Evolutionary conservation across 2,113 vertebrate species (phyloP).

Genomic region (Dunckerocampus dactyliophorus): DNA sequence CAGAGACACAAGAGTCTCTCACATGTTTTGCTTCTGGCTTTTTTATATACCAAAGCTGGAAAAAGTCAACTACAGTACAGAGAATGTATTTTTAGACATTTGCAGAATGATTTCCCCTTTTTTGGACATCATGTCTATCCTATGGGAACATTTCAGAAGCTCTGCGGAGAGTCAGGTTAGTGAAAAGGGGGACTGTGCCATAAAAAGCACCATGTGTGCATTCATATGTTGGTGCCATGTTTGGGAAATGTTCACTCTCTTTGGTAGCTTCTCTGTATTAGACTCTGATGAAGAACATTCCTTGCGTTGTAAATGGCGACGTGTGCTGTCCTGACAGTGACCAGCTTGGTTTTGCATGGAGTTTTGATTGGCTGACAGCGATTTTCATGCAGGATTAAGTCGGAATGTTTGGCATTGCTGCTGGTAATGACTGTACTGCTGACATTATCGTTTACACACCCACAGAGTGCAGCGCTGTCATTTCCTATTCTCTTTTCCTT

Average conservation of each 20-base stretch:
- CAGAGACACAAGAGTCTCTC: background rate
- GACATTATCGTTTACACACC: constrained; percentile 34
- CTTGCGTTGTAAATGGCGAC: background rate
- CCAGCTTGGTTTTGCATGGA: constrained; percentile 20
- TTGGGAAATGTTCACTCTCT: background rate
- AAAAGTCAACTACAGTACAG: background rate
- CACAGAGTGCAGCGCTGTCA: constrained; percentile 49
- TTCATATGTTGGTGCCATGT: constrained; percentile 11
- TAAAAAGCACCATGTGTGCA: constrained; percentile 21
- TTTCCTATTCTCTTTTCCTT: constrained; percentile 47
- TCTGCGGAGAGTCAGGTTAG: background rate
- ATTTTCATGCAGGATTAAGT: constrained; percentile 50
- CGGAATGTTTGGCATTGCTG: constrained; percentile 53
- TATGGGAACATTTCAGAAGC: constrained; percentile 16
- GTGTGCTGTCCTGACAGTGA: background rate
- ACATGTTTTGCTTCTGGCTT: background rate
- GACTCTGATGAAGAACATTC: background rate
- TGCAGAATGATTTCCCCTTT: constrained; percentile 14
- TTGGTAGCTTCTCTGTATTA: background rate
- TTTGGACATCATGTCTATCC: constrained; percentile 9
- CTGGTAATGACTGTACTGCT: constrained; percentile 36
- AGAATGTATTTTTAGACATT: constrained; percentile 30
- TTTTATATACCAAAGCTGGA: background rate
- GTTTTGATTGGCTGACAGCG: constrained; percentile 26
- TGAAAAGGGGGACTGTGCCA: constrained; percentile 17